Conservation (phyloP, 1,140 invertebrate species). For the Drosophila ercepeae region DNA sequence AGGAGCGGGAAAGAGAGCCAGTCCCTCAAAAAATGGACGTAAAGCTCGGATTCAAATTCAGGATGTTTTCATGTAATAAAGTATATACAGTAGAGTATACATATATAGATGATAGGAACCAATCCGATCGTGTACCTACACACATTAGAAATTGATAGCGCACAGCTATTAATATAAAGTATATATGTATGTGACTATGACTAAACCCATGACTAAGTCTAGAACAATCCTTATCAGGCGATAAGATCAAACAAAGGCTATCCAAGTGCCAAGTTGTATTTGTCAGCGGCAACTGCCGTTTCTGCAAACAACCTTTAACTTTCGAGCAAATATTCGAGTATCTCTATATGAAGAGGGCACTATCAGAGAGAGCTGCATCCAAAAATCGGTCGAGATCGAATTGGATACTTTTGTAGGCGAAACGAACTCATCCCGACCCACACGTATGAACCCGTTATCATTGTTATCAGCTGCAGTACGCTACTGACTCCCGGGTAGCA, state of each 20-base stretch:
- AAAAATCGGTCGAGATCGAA: too few species aligned
- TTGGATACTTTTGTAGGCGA: too few species aligned
- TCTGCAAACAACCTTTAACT: slow-evolving; percentile 42
- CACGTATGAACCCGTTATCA: slow-evolving; percentile 10
- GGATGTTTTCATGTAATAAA: too few species aligned
- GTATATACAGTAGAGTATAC: too few species aligned
- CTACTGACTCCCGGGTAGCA: slow-evolving; percentile 30
- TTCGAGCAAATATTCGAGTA: too few species aligned
- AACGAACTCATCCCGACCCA: too few species aligned
- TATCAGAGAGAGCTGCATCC: too few species aligned
- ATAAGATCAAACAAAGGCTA: slow-evolving; percentile 61
- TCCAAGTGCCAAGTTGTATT: slow-evolving; percentile 55
- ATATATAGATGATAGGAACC: too few species aligned
- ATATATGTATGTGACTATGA: slow-evolving; percentile 3
- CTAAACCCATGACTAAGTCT: slow-evolving; percentile 18
- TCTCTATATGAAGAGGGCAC: too few species aligned
- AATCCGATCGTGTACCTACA: too few species aligned
- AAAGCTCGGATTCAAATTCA: neutral
- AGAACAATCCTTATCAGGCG: slow-evolving; percentile 43
- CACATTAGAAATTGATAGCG: too few species aligned
- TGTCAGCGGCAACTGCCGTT: slow-evolving; percentile 40
- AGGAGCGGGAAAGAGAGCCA: slow-evolving; percentile 6
- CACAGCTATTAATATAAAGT: too few species aligned
- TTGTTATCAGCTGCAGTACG: slow-evolving; percentile 16
- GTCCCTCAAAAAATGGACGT: neutral